Evolutionary conservation across 2,797 vertebrate species (phyloP), one percentile per base, ranked within the genome.

Genomic region (Phaenicophaeus curvirostris): DNA sequence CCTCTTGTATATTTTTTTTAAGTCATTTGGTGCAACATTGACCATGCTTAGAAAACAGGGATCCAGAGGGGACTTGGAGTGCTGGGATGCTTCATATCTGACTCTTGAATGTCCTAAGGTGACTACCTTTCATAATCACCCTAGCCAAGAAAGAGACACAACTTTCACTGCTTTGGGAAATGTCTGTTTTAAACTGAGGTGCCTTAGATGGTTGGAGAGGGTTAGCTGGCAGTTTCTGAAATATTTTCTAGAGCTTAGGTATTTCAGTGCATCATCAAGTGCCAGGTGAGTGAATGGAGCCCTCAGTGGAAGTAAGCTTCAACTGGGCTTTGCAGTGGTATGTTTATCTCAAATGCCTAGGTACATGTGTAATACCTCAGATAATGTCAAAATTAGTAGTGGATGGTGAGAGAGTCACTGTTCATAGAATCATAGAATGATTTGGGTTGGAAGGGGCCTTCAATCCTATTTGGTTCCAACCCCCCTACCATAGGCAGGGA

Each of bases 1-100:
- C 2, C 7, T 66, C 27, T 7, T 16, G 5, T 0, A 1, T 37
- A 0, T 33, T 23, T 58, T 24, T 67, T 17, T 5, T 61, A n/a
- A 72, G 25, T 30, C 5, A 1, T 72, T 51, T 80, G 31, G 13
- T 85, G 63, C 19, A 62, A 20, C 1, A 2, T 24, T 53, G 27
- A 63, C 27, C 15, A 9, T n/a, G 13, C n/a, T 55, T 73, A 42
- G 53, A 59, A 58, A 17, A 61, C 35, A 39, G 15, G 27, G 13
- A 39, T 61, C 30, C 18, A 41, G 48, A 61, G 65, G 69, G 35
- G 15, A 25, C 11, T 57, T 33, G 7, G 5, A 58, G 27, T 63
- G 21, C 50, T 4, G 3, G 28, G n/a, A 50, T 55, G 28, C 30
- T 85, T 83, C 42, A 28, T 59, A 51, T 74, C 15, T 33, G 66